Conservation (phyloP, 2,113 vertebrate species). For the Cairina moschata region DNA sequence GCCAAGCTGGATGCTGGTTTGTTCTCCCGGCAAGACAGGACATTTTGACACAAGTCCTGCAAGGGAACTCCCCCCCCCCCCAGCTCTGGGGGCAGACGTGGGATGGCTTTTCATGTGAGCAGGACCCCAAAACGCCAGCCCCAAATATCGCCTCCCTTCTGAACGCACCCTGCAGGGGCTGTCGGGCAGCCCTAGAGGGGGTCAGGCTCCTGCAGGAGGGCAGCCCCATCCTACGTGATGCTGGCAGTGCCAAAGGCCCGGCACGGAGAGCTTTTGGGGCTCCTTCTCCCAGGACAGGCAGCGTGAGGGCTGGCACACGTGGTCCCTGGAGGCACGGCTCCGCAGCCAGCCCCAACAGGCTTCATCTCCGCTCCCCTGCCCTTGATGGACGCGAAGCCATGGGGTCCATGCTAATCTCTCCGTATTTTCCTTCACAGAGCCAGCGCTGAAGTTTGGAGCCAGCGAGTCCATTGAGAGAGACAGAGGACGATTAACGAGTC, state of each 20-base stretch:
- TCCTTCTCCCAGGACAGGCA: background rate
- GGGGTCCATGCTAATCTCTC: background rate
- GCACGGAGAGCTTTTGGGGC: background rate
- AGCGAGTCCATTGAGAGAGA: background rate
- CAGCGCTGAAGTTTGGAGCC: background rate
- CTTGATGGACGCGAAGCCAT: accelerated
- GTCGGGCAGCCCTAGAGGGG: no score
- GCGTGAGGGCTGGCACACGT: background rate
- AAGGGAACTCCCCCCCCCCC: background rate
- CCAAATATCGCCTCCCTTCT: background rate
- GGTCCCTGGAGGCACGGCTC: background rate
- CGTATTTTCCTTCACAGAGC: background rate
- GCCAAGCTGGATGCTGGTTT: background rate
- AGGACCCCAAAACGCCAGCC: background rate
- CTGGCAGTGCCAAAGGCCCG: accelerated
- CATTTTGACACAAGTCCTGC: background rate
- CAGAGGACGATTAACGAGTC: conserved; percentile 48
- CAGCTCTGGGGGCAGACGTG: accelerated
- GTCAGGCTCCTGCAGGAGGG: background rate
- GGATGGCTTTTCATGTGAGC: accelerated
- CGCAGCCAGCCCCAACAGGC: accelerated
- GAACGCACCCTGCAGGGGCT: background rate
- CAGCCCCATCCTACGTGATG: background rate
- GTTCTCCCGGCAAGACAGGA: background rate
- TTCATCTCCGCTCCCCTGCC: background rate